Percentiles rank a stretch among this genome's conserved stretches.
Conservation (phyloP, 2,113 vertebrate genomes). For the Saccopteryx bilineata region DNA sequence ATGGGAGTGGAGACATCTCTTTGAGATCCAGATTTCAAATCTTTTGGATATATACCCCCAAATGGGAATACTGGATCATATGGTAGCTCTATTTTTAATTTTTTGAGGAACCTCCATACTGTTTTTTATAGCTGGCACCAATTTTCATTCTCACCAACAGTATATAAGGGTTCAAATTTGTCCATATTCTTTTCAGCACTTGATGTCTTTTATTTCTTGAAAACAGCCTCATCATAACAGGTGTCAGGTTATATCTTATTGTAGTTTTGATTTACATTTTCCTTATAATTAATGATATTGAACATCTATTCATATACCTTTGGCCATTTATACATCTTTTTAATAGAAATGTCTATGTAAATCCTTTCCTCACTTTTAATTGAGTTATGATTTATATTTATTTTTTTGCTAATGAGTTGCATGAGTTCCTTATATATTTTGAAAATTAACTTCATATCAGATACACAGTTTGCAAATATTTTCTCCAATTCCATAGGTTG, state of each 20-base stretch:
- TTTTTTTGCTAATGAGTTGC: not conserved
- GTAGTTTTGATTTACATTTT: not conserved
- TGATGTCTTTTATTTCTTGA: not conserved
- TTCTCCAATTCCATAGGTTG: not conserved
- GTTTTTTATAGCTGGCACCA: not conserved
- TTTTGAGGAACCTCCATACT: not conserved
- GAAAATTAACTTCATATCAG: constrained; percentile 6
- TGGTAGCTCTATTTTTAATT: not conserved
- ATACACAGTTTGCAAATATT: not conserved
- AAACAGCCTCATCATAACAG: not conserved
- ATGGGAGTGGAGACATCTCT: not conserved
- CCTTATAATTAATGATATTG: not conserved
- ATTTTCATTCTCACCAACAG: not conserved
- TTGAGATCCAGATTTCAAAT: not conserved
- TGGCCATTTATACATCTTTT: not conserved
- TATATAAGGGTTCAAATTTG: not conserved
- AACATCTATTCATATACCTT: not conserved
- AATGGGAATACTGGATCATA: not conserved
- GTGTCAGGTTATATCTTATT: not conserved
- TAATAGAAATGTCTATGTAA: not conserved
- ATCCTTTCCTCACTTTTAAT: not conserved
- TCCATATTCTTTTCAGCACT: not conserved
- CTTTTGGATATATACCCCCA: not conserved
- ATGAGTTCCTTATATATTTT: not conserved
- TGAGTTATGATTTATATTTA: not conserved